Base-by-base conservation (phyloP, 2,113 vertebrate genomes). In the Takifugu flavidus region DNA sequence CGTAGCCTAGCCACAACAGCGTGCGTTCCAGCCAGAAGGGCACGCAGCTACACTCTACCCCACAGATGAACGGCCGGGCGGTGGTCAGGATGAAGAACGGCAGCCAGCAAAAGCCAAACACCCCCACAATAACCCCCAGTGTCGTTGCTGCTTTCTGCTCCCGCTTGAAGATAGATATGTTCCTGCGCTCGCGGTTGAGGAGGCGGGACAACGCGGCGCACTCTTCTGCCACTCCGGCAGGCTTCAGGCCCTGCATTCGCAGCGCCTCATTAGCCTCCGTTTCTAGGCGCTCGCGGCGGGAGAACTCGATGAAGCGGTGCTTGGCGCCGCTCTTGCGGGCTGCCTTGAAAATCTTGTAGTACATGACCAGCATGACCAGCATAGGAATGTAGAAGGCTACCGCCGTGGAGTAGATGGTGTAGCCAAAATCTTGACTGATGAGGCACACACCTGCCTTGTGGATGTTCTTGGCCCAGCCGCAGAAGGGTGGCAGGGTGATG, bases 311-410 rank as follows among this genome's bases (percentile, higher is more conserved):
- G 66, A 91, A 91, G 25, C 91, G 89, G 74, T 92, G 91, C 72
- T 92, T 92, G 76, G 90, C 90, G 0, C 89, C 86, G 0, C 91
- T 92, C 71, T 92, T 92, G 43, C 91, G 87, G 13, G 91, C 91
- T 0, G 91, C 91, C 75, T 70, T 86, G 79, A 92, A 92, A 67
- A 92, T 92, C 83, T 92, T 92, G 80, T 92, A 92, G 83, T 92
- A 92, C 91, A 92, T 92, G 82, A 91, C 82, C 59, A 92, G 89
- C 91, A 92, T 92, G 62, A 92, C 90, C 65, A 90, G 86, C 91
- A 92, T 92, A 29, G 91, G 91, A 82, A 92, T 92, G 83, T 92
- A 92, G 85, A 92, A 92, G 80, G 91, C 91, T 77, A 91, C 87
- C 0, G 90, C 91, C 34, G 91, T 92, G 73, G 90, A 92, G 55